Evolutionary conservation across 2,113 vertebrate genomes (phyloP).

Genomic region (Trogon melanurus): DNA sequence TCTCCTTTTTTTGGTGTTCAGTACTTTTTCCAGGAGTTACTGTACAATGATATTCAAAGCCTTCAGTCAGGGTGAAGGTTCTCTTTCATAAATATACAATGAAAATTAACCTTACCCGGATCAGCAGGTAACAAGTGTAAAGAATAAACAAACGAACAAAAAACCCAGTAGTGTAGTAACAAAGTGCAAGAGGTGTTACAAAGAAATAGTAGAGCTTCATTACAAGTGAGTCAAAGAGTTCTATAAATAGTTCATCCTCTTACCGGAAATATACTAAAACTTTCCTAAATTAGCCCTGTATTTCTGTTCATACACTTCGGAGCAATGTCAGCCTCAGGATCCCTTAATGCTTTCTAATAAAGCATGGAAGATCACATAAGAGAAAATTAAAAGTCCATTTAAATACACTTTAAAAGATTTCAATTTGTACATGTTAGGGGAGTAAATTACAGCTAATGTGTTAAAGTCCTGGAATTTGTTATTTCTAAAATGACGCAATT

Average conservation of each 20-base stretch:
- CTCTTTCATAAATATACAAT: not conserved
- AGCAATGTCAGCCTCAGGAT: not conserved
- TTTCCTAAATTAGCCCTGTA: not conserved
- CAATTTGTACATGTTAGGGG: not conserved
- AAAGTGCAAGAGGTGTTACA: not conserved
- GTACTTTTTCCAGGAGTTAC: not conserved
- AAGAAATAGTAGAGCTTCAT: not conserved
- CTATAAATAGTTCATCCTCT: not conserved
- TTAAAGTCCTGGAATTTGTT: constrained; percentile 25
- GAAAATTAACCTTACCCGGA: not conserved
- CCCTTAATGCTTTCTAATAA: constrained; percentile 27
- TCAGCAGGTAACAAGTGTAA: not conserved
- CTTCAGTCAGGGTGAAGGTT: not conserved
- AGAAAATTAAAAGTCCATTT: constrained; percentile 34
- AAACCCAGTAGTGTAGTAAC: not conserved
- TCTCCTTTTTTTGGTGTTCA: not conserved
- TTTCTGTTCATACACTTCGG: constrained; percentile 9
- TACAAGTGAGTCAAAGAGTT: not conserved
- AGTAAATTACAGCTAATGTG: not conserved
- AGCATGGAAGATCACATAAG: not conserved
- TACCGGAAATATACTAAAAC: constrained; percentile 1
- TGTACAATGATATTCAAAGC: not conserved
- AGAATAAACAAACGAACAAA: not conserved
- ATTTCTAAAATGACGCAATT: constrained; percentile 41
- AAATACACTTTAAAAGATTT: constrained; percentile 31